Conservation (phyloP, 2,888 invertebrate genomes). For the Athalia cordata region DNA sequence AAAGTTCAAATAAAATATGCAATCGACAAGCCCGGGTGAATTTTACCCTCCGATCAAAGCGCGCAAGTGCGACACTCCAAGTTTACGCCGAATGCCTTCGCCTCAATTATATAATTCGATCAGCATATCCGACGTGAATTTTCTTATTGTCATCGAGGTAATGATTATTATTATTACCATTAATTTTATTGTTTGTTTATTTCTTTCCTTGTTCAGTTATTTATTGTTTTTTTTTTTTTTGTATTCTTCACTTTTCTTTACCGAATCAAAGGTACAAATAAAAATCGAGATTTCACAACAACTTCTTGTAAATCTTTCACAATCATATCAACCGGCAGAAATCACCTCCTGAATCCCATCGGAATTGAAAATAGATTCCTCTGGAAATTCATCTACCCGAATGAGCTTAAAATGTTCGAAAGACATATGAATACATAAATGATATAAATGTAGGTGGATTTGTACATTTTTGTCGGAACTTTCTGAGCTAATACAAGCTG, state of each 20-base stretch:
- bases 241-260: neutral
- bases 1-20: constrained; percentile 39
- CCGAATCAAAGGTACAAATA: neutral
- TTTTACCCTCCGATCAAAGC: constrained; percentile 22
- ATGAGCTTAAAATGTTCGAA: neutral
- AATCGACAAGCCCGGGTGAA: constrained; percentile 12
- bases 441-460: neutral
- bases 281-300: neutral
- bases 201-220: neutral
- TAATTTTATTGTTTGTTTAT: too few species aligned
- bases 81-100: constrained; percentile 23
- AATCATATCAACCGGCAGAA: neutral
- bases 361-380: neutral
- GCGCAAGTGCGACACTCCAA: constrained; percentile 17
- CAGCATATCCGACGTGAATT: neutral
- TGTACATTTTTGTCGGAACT: neutral
- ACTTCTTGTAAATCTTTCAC: constrained; percentile 11
- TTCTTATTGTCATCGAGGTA: too few species aligned
- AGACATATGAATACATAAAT: neutral
- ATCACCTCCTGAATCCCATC: neutral
- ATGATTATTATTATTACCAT: too few species aligned
- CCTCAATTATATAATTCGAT: constrained; percentile 33
- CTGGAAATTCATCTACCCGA: too few species aligned
- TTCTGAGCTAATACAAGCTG: neutral
- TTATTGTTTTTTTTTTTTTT: neutral